These are phyloP conservation scores for Yoshiicerus persimilis DNA, from an alignment of 1,140 invertebrate species.

Conservation along the genomic window DNA sequence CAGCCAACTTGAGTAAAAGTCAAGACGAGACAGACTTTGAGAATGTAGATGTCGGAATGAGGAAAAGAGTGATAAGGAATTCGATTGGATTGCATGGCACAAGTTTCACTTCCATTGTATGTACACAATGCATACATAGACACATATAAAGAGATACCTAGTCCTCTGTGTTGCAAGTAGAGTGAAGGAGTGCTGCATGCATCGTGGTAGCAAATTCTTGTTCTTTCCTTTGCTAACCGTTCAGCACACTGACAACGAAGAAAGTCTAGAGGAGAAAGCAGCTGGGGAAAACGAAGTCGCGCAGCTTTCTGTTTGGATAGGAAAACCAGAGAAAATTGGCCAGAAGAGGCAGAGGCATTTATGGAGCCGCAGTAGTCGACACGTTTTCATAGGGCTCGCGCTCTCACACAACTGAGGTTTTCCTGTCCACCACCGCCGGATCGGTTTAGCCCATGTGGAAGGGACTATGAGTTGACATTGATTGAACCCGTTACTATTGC, in stretches of 20 bases:
- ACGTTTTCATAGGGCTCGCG: background rate
- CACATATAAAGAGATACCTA: background rate
- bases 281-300: background rate
- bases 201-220: background rate
- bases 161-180: background rate
- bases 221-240: background rate
- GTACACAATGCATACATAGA: background rate
- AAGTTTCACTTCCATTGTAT: background rate
- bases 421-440: background rate
- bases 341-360: background rate
- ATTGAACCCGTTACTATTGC: background rate
- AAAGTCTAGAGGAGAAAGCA: background rate
- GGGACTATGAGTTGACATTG: slow-evolving; percentile 3
- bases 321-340: background rate
- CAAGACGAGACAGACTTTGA: background rate
- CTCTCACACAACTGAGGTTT: background rate
- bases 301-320: background rate
- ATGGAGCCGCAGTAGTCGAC: slow-evolving; percentile 17
- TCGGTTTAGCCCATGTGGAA: slow-evolving; percentile 15
- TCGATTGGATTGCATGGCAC: background rate
- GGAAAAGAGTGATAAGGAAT: slow-evolving; percentile 3
- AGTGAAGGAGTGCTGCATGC: background rate
- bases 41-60: slow-evolving; percentile 5
- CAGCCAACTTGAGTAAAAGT: background rate
- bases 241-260: background rate